These are phyloP conservation scores for Pelobates cultripes DNA, from an alignment of 2,797 vertebrate genomes.

Conservation along the genomic window DNA sequence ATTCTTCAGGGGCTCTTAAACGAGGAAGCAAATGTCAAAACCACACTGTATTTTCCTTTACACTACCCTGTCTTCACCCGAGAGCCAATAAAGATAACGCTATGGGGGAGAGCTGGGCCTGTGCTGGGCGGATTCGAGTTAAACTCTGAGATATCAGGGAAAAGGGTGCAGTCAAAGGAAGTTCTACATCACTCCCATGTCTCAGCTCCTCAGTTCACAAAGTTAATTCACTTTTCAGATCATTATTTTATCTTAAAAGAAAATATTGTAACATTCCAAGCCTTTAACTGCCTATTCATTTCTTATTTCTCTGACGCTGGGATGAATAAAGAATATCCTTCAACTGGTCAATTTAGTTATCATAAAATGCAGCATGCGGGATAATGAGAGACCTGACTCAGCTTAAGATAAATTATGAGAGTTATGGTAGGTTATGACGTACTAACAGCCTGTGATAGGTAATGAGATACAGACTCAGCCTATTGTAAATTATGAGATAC, in stretches of 20 bases:
- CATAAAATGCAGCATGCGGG: too few relatives aligned
- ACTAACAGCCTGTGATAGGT: too few relatives aligned
- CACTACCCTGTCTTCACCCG: slow-evolving; percentile 31
- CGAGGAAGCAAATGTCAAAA: slow-evolving; percentile 33
- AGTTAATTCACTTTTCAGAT: slow-evolving; percentile 5
- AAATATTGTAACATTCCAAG: neutral
- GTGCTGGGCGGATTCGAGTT: slow-evolving; percentile 52
- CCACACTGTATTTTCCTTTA: slow-evolving; percentile 35
- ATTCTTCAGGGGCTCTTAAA: slow-evolving; percentile 13
- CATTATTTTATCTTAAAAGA: slow-evolving; percentile 49
- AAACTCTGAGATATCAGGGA: slow-evolving; percentile 24
- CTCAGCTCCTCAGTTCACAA: neutral
- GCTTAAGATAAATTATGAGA: too few relatives aligned
- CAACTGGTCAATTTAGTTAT: too few relatives aligned
- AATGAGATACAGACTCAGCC: too few relatives aligned
- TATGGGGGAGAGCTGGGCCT: slow-evolving; percentile 9
- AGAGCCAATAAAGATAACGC: slow-evolving; percentile 46
- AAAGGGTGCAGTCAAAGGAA: slow-evolving; percentile 27
- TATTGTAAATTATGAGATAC: too few relatives aligned
- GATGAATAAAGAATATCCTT: too few relatives aligned
- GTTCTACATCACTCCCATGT: slow-evolving; percentile 13
- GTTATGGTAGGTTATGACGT: too few relatives aligned
- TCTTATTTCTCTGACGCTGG: too few relatives aligned
- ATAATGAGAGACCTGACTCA: too few relatives aligned
- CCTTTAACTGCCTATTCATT: too few relatives aligned